These are phyloP conservation scores for Speoplatyrhinus poulsoni DNA, from an alignment of 2,113 vertebrate species.

Conservation along the genomic window DNA sequence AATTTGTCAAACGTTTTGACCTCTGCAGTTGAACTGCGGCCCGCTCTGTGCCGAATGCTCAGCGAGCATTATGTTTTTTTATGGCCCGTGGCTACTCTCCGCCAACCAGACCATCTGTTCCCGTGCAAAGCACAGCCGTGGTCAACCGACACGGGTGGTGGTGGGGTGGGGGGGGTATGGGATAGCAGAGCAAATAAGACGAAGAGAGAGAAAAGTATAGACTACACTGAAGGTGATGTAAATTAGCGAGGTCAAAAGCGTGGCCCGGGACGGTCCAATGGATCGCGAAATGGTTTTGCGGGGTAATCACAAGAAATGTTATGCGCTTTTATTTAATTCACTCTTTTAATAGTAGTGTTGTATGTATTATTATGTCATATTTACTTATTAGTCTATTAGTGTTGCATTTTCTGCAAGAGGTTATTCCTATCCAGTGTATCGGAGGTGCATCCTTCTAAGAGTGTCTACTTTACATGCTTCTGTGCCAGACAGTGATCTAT, in stretches of 20 bases:
- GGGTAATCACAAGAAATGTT: too few relatives aligned
- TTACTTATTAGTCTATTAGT: too few relatives aligned
- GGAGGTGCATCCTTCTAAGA: slow-evolving; percentile 22
- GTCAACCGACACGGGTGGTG: slow-evolving; percentile 37
- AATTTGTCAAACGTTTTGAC: slow-evolving; percentile 69
- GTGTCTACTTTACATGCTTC: slow-evolving; percentile 40
- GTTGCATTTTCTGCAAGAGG: too few relatives aligned
- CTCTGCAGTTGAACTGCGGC: slow-evolving; percentile 65
- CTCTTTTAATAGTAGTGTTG: too few relatives aligned
- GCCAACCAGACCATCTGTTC: slow-evolving; percentile 50
- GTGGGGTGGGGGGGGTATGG: background rate
- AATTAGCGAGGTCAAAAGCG: slow-evolving; percentile 8
- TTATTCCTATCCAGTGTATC: too few relatives aligned
- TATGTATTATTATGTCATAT: too few relatives aligned
- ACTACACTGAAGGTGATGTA: slow-evolving; percentile 53
- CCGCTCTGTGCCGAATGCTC: slow-evolving; percentile 52
- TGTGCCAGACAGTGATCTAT: slow-evolving; percentile 25
- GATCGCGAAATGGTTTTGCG: too few relatives aligned
- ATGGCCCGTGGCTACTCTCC: slow-evolving; percentile 58
- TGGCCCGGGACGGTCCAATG: too few relatives aligned
- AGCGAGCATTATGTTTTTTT: slow-evolving; percentile 29
- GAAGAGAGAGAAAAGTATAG: slow-evolving; percentile 48
- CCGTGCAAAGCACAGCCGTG: slow-evolving; percentile 50
- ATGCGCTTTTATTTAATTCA: too few relatives aligned
- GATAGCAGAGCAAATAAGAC: slow-evolving; percentile 43